Conservation (phyloP, 37 sponge, comb jelly and placozoan species). For the Haliclona indistincta region DNA sequence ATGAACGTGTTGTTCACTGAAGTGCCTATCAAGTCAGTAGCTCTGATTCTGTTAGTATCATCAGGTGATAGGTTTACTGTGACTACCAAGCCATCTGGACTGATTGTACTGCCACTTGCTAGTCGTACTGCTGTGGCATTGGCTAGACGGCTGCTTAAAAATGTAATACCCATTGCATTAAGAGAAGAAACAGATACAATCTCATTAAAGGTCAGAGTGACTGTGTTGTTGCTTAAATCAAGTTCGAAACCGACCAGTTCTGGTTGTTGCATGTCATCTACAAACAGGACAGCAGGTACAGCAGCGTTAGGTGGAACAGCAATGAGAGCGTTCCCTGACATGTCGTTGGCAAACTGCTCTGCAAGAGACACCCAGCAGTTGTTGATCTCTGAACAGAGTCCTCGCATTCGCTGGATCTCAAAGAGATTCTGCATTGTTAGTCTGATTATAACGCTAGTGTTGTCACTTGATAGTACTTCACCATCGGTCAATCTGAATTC, state of each 20-base stretch:
- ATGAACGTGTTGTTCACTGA: conserved; percentile 67
- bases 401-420: conserved; percentile 66
- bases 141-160: conserved; percentile 32
- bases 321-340: conserved; percentile 59
- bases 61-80: conserved; percentile 40
- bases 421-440: conserved; percentile 60
- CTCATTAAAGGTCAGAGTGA: conserved; percentile 79
- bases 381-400: conserved; percentile 76
- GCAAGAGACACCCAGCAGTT: conserved; percentile 91
- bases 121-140: conserved; percentile 42
- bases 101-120: conserved; percentile 60
- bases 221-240: conserved; percentile 58
- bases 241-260: conserved; percentile 60
- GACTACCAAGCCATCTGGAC: conserved; percentile 55
- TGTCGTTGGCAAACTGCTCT: conserved; percentile 53
- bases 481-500: conserved; percentile 74
- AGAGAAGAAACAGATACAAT: conserved; percentile 69
- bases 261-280: conserved; percentile 68
- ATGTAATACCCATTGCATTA: conserved; percentile 53
- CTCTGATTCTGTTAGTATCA: conserved; percentile 73
- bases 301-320: conserved; percentile 60
- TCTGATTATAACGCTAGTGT: conserved; percentile 40
- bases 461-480: conserved; percentile 26
- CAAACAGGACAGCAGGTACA: conserved; percentile 31
- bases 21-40: conserved; percentile 56